Percentiles rank a stretch among this genome's conserved stretches.
These are phyloP conservation scores for Melieria picta DNA, from an alignment of 2,888 invertebrate species.

Conservation along the genomic window DNA sequence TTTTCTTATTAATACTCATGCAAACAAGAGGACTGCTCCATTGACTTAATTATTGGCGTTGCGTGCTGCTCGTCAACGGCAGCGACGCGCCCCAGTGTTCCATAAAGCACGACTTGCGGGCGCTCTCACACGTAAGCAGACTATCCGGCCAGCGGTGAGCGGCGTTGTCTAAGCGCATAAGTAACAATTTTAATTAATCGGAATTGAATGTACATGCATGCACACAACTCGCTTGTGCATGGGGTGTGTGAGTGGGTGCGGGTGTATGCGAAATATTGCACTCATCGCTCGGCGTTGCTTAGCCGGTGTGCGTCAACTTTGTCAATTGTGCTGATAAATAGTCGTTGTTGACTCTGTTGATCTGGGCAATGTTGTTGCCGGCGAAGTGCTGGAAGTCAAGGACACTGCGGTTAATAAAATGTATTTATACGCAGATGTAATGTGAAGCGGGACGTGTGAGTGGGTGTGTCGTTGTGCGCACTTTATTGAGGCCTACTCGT, in stretches of 20 bases:
- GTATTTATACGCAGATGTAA: conserved; percentile 13
- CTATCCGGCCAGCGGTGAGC: neutral
- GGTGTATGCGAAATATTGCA: no score
- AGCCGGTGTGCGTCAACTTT: no score
- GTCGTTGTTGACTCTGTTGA: neutral
- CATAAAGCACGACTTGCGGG: neutral
- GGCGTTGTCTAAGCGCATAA: neutral
- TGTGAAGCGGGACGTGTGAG: conserved; percentile 2
- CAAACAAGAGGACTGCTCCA: neutral
- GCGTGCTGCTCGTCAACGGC: no score
- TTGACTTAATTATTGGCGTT: neutral
- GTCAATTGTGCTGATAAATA: no score
- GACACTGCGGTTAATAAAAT: conserved; percentile 18
- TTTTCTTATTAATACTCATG: neutral
- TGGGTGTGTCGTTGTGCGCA: conserved; percentile 21
- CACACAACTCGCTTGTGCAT: no score
- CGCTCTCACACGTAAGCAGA: conserved; percentile 2
- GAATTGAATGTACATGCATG: conserved; percentile 23
- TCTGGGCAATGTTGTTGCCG: neutral
- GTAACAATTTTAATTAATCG: conserved; percentile 47
- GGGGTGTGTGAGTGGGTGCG: no score
- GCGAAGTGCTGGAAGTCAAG: conserved; percentile 18
- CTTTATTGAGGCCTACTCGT: no score
- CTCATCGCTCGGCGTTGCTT: no score
- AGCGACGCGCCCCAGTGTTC: no score